Evolutionary conservation across 2,888 invertebrate species (phyloP).

Genomic region (Rhogogaster chlorosoma): DNA sequence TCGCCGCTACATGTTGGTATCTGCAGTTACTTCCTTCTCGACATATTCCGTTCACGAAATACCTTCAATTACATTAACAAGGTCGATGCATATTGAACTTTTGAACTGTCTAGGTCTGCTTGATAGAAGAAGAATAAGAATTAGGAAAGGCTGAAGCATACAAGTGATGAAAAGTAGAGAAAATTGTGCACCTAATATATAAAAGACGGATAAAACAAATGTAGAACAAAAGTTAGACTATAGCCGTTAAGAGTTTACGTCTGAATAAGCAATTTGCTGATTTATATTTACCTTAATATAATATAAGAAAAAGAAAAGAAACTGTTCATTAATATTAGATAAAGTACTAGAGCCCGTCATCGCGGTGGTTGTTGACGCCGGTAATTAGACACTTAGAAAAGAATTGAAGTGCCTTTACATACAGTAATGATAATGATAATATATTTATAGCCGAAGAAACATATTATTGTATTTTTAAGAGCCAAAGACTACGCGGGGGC

Average conservation of each 20-base stretch:
- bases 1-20: conserved; percentile 67
- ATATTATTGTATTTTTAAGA: conserved; percentile 17
- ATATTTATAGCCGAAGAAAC: conserved; percentile 19
- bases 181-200: not conserved
- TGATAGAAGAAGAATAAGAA: not conserved
- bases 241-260: not conserved
- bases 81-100: not conserved
- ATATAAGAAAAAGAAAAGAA: not conserved
- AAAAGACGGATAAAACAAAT: not conserved
- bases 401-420: conserved; percentile 47
- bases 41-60: conserved; percentile 74
- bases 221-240: not conserved
- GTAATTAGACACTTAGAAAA: not conserved
- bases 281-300: not conserved
- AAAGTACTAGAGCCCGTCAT: not conserved
- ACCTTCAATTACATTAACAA: conserved; percentile 61
- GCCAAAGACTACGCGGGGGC: conserved; percentile 31
- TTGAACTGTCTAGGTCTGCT: not conserved
- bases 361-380: not conserved
- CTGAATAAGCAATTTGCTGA: not conserved
- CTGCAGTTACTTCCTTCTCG: conserved; percentile 73
- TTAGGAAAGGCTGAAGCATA: not conserved
- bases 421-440: conserved; percentile 19
- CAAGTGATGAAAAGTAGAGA: not conserved
- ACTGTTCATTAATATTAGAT: not conserved